Conservation (phyloP, 2,797 vertebrate species). For the Spondyliosoma cantharus region DNA sequence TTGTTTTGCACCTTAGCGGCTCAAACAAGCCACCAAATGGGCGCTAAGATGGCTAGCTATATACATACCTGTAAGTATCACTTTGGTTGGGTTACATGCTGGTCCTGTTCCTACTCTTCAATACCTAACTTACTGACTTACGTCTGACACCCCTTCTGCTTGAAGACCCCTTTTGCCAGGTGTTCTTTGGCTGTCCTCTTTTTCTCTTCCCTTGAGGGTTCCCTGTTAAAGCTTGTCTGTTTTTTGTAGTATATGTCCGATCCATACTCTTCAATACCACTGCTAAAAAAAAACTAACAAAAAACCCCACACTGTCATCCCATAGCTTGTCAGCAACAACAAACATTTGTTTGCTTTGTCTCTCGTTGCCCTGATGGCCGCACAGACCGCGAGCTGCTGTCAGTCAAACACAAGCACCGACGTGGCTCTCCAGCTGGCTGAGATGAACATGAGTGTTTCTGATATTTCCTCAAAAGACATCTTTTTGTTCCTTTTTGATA, state of each 20-base stretch:
- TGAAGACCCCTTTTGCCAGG: no score
- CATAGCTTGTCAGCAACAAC: background rate
- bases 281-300: background rate
- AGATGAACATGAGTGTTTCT: background rate
- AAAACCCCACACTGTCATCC: background rate
- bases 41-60: background rate
- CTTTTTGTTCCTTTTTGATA: background rate
- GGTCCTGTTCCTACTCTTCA: background rate
- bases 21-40: background rate
- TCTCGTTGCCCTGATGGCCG: background rate
- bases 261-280: background rate
- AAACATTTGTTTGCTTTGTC: slow-evolving; percentile 12
- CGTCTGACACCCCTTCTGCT: no score
- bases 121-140: no score
- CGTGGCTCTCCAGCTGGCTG: background rate
- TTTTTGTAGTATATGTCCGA: background rate
- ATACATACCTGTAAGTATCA: background rate
- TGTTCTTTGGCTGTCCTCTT: no score
- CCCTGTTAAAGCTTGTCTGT: no score
- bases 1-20: background rate
- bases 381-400: slow-evolving; percentile 2
- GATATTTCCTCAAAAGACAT: background rate
- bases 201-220: no score
- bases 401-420: slow-evolving; percentile 8
- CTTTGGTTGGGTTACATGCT: background rate